Base-by-base conservation (phyloP, 1,140 invertebrate genomes). In the Eurytemora carolleeae region DNA sequence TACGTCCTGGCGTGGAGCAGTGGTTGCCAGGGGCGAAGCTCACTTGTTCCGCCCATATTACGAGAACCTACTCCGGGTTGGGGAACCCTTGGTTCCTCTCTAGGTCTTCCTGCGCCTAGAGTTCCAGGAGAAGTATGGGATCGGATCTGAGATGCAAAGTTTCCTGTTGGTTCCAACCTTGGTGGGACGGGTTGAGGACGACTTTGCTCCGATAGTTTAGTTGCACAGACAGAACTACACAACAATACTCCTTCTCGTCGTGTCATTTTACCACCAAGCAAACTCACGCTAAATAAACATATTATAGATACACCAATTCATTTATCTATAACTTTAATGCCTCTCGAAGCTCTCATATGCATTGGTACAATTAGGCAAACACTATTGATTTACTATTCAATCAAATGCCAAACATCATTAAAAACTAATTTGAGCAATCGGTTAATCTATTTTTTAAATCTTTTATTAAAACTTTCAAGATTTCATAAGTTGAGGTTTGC, bases 211-310 rank as follows among this genome's bases (percentile, higher is more conserved):
- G n/a, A n/a, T n/a, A 44, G 31, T n/a, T 44, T 7, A n/a, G 31
- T n/a, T 44, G 31, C 31, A 82, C 76, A 67, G 80, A 76, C 69
- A 79, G 83, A 2, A 67, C 80, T 67, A 53, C 69, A 70, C 54
- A 69, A 68, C 17, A 69, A 56, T 58, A 63, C 63, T 20, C 65
- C 65, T 44, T 64, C 65, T 23, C 63, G 63, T 55, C 66, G 63
- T 26, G 81, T 77, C 67, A 81, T 76, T 69, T 75, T 76, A 25
- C 72, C 78, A 55, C 80, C 81, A 1, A 86, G 71, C 20, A 88
- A 72, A 63, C 80, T 80, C 67, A 82, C 83, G 1, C 76, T 76
- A 20, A 26, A 61, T n/a, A 44, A 12, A 44, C 31, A 44, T 12
- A 44, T 12, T 12, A 44, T 44, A n/a, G 7, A n/a, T 12, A 12